These are phyloP conservation scores for Temnopleurus reevesii DNA, from an alignment of 53 echinoderm and acorn worm species.

Conservation along the genomic window DNA sequence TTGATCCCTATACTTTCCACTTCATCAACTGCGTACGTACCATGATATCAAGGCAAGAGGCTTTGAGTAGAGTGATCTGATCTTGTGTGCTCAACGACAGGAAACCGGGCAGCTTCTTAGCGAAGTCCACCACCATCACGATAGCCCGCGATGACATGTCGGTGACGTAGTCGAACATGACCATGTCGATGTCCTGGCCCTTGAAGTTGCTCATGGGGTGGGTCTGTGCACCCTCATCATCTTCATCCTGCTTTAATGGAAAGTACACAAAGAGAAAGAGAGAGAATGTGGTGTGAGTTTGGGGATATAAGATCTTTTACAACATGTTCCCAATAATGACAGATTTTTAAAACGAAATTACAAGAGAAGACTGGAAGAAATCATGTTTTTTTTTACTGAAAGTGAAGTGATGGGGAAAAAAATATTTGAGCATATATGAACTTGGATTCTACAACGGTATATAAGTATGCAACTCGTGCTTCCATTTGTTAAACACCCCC, in stretches of 20 bases:
- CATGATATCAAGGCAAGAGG: slow-evolving; percentile 97
- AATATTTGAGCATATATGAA: no score
- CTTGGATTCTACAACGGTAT: no score
- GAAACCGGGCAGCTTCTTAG: slow-evolving; percentile 97
- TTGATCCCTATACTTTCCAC: no score
- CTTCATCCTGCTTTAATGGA: slow-evolving; percentile 50
- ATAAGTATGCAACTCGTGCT: no score
- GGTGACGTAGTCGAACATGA: slow-evolving; percentile 90
- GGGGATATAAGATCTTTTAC: neutral
- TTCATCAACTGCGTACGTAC: no score
- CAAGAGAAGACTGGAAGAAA: neutral
- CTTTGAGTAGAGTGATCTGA: slow-evolving; percentile 99
- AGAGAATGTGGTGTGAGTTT: neutral
- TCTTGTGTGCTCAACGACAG: slow-evolving; percentile 85
- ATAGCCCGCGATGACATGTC: slow-evolving; percentile 95
- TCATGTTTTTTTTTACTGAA: no score
- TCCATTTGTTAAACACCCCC: no score
- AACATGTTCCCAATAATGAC: no score
- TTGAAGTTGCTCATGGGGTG: slow-evolving; percentile 80
- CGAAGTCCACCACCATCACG: slow-evolving; percentile 99
- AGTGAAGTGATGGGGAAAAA: no score
- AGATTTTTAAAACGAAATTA: no score
- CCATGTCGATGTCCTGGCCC: slow-evolving; percentile 86
- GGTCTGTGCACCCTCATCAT: slow-evolving; percentile 28
- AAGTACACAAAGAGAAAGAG: neutral